Evolutionary conservation across 2,888 invertebrate species (phyloP).

Genomic region (Brachylomia viminalis): DNA sequence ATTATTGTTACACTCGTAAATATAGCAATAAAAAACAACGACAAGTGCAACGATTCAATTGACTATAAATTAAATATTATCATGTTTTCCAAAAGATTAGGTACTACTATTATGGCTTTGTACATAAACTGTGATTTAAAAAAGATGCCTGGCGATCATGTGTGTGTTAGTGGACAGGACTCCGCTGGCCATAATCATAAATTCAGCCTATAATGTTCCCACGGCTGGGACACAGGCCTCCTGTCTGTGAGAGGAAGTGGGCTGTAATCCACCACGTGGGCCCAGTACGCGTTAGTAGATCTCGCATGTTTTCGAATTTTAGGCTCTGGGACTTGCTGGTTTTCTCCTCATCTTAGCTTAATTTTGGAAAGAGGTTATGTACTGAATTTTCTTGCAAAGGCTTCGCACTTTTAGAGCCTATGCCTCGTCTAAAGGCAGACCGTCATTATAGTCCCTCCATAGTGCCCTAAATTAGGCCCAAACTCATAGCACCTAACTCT

Average conservation of each 20-base stretch:
- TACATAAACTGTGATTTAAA: neutral
- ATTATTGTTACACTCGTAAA: slow-evolving; percentile 22
- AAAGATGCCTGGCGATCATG: neutral
- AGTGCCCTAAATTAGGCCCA: neutral
- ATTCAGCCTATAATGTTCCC: neutral
- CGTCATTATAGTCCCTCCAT: neutral
- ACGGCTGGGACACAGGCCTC: neutral
- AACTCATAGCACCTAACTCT: neutral
- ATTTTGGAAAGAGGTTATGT: neutral
- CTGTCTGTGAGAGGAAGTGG: neutral
- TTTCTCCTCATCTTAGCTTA: neutral
- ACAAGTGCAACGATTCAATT: slow-evolving; percentile 6
- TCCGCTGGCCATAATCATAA: neutral
- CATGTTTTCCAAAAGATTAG: slow-evolving; percentile 2
- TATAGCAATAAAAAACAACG: slow-evolving; percentile 21
- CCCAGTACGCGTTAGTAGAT: neutral
- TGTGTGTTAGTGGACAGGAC: neutral
- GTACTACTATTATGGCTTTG: too few species aligned
- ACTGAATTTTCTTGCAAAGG: neutral
- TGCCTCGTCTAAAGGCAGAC: neutral
- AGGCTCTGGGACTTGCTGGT: neutral
- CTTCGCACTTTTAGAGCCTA: neutral
- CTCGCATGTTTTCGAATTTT: neutral
- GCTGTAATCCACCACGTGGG: too few species aligned
- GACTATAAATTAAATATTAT: slow-evolving; percentile 40